Base-by-base conservation (phyloP, 2,797 vertebrate species). In the Channallabes apus region DNA sequence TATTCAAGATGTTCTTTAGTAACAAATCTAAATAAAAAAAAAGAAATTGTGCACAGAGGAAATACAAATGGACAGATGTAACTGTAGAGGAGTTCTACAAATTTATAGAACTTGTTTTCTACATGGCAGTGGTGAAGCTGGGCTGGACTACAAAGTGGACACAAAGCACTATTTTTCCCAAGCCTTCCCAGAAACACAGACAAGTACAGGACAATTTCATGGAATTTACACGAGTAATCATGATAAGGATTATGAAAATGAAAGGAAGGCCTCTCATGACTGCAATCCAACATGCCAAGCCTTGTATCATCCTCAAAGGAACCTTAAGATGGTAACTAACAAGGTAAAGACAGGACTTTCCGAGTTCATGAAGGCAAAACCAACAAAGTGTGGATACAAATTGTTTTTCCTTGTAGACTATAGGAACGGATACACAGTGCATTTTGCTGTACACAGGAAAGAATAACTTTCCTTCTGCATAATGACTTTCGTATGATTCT, bases 141-240 rank as follows among this genome's bases (percentile, higher is more conserved):
- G 54, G 41, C 41, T 46, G 8, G 41, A 46, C 41, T 11, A 46
- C 41, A 46, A 46, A 46, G 41, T 41, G 41, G 1, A 41, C 1
- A 41, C 41, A 41, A 41, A 41, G 41, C 41, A 41, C 41, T 2
- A 12, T 56, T 56, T 56, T 56, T 12, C 54, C 54, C 1, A 56
- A 56, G 54, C 12, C 14, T 59, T 59, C 58, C 58, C 58, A 20
- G 17, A 11, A 9, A 27, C n/a, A 29, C 54, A 20, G 80, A 86
- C 75, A 67, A 82, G 41, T 88, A 76, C 41, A 7, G 35, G 7
- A 46, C 62, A 9, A 86, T 84, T 20, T 87, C 80, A 3, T 85
- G 64, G 86, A 89, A 90, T 46, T n/a, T 89, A 9, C 87, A 88
- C 75, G 41, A 87, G 83, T 65, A 46, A 85, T 41, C 87, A 84